phyloP scores from a whole-genome alignment of 2,888 invertebrate species.

The Cephalotes varians region DNA sequence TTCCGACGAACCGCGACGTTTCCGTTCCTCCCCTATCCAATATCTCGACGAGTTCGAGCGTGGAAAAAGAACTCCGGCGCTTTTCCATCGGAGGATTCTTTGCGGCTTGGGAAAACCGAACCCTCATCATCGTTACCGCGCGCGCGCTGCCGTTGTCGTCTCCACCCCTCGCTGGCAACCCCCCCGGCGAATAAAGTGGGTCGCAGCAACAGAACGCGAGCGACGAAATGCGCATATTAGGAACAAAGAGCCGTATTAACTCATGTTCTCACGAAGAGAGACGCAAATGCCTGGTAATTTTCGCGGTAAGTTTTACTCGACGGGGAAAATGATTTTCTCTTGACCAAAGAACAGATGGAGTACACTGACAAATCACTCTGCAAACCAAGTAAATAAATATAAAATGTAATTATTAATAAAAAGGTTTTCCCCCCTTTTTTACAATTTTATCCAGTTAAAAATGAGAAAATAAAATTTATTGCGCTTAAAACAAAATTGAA shows the following conservation, averaged over 20 bases:
- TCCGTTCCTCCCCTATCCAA: constrained; percentile 33
- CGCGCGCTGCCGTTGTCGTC: constrained; percentile 1
- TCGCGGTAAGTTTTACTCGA: constrained; percentile 3
- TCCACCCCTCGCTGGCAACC: neutral
- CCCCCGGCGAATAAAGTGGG: constrained; percentile 33
- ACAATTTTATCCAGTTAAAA: neutral
- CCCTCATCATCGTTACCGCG: constrained; percentile 18
- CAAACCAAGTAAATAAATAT: neutral
- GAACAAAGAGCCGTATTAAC: constrained; percentile 17
- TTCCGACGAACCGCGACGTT: constrained; percentile 38
- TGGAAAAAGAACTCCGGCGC: constrained; percentile 39
- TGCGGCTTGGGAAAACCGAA: constrained; percentile 19
- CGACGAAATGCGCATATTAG: constrained; percentile 31
- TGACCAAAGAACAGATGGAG: neutral
- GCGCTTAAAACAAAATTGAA: neutral
- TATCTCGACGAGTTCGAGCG: constrained; percentile 48
- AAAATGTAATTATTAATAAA: neutral
- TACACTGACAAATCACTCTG: neutral
- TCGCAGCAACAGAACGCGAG: constrained; percentile 43
- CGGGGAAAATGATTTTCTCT: constrained; percentile 1
- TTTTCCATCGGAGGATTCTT: neutral
- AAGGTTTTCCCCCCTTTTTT: neutral
- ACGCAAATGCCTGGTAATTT: constrained; percentile 33
- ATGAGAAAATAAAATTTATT: neutral
- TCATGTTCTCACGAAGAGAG: constrained; percentile 16